Conservation (phyloP, 53 echinoderm and acorn worm genomes). For the Zoroaster sp. region DNA sequence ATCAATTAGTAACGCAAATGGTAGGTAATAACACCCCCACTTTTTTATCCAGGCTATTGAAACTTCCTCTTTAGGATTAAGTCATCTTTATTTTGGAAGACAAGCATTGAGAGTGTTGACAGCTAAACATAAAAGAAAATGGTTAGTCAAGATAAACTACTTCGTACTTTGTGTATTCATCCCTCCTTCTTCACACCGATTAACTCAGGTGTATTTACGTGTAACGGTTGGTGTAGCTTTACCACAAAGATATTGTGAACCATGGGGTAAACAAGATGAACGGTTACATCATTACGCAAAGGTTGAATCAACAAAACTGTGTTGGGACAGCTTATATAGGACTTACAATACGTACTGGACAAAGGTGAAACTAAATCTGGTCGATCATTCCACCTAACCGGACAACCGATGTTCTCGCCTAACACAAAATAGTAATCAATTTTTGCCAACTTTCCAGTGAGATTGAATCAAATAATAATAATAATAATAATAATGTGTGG, state of each 20-base stretch:
- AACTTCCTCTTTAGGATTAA: neutral
- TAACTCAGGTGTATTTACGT: neutral
- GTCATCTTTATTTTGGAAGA: neutral
- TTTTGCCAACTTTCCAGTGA: no score
- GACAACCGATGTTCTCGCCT: no score
- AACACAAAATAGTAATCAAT: no score
- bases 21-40: neutral
- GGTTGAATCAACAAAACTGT: neutral
- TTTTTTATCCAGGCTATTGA: neutral
- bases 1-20: slow-evolving; percentile 10
- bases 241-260: neutral
- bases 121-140: neutral
- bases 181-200: neutral
- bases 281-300: neutral
- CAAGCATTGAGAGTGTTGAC: neutral
- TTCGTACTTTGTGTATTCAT: neutral
- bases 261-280: neutral
- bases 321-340: neutral
- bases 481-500: no score
- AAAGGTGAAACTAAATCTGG: neutral
- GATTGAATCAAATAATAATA: no score
- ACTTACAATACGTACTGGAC: no score
- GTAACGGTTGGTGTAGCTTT: neutral
- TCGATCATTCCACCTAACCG: neutral
- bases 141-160: neutral